Percentiles rank a stretch among this genome's conserved stretches.
Evolutionary conservation across 2,888 invertebrate genomes (phyloP).

Genomic region (Drosophila nr. fundita): DNA sequence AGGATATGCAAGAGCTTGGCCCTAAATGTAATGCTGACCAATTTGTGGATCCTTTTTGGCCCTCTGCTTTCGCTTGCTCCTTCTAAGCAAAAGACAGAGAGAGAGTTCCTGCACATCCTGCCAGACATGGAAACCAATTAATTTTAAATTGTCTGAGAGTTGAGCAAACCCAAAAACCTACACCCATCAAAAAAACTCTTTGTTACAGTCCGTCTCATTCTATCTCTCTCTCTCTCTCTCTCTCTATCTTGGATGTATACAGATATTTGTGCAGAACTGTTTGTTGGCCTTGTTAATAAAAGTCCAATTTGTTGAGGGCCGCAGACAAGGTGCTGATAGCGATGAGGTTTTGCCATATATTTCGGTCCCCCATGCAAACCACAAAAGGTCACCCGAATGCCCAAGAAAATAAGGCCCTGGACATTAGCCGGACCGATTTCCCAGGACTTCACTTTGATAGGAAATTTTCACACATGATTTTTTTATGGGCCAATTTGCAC

Average conservation of each 20-base stretch:
- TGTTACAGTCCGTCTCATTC: conserved; percentile 18
- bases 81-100: conserved; percentile 29
- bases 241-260: not conserved
- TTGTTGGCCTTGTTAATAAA: conserved; percentile 65
- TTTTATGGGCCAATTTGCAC: conserved; percentile 75
- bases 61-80: conserved; percentile 27
- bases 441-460: conserved; percentile 21
- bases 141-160: conserved; percentile 75
- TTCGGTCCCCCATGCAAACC: conserved; percentile 41
- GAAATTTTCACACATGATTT: conserved; percentile 73
- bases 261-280: conserved; percentile 45
- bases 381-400: conserved; percentile 39
- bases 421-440: conserved; percentile 11
- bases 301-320: conserved; percentile 62
- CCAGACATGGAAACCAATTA: conserved; percentile 77
- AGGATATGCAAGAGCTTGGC: conserved; percentile 39
- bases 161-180: conserved; percentile 56
- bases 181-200: conserved; percentile 22
- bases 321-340: conserved; percentile 67
- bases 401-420: conserved; percentile 27
- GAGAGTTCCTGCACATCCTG: conserved; percentile 43
- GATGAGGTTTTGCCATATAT: conserved; percentile 51
- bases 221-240: not conserved
- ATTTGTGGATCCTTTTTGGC: conserved; percentile 56
- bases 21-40: conserved; percentile 56